phyloP scores from a whole-genome alignment of 2,113 vertebrate species.

The Melanostigma gelatinosum region DNA sequence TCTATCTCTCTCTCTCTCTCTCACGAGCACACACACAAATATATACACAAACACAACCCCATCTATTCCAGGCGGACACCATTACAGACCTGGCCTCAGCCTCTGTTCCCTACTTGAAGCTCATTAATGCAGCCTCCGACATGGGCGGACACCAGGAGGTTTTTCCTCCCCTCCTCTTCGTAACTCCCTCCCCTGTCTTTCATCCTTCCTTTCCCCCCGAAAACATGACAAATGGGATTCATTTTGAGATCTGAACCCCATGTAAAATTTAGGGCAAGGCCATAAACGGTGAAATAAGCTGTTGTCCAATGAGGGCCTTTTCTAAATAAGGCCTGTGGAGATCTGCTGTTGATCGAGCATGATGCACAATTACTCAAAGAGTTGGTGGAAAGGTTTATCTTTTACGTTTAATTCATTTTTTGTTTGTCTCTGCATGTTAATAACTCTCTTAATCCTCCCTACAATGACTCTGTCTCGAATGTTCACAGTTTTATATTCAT shows the following conservation, averaged over 20 bases:
- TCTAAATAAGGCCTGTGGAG: conserved; percentile 36
- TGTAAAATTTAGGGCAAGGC: conserved; percentile 60
- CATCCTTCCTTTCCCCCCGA: conserved; percentile 37
- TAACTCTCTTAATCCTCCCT: neutral
- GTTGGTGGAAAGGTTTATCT: neutral
- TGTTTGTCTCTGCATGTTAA: neutral
- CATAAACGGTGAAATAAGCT: conserved; percentile 48
- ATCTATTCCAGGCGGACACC: conserved; percentile 82
- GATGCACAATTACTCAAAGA: conserved; percentile 31
- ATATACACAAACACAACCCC: conserved; percentile 51
- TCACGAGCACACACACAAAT: conserved; percentile 29
- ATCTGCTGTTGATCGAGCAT: conserved; percentile 45
- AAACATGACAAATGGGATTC: conserved; percentile 80
- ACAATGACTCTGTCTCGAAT: neutral
- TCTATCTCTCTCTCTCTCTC: conserved; percentile 5
- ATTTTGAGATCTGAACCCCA: conserved; percentile 68
- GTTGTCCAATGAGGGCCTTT: conserved; percentile 42
- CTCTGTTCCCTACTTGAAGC: conserved; percentile 78
- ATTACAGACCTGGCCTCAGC: conserved; percentile 75
- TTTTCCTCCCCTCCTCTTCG: conserved; percentile 41
- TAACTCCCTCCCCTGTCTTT: neutral
- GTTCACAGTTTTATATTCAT: conserved; percentile 1
- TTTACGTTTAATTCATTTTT: neutral
- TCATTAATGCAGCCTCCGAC: conserved; percentile 83
- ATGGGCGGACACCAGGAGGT: conserved; percentile 78